A percentile compares a stretch with the other conserved stretches of the same genome.
phyloP scores from a whole-genome alignment of 2,888 invertebrate genomes.

The Troglohyphantes excavatus region DNA sequence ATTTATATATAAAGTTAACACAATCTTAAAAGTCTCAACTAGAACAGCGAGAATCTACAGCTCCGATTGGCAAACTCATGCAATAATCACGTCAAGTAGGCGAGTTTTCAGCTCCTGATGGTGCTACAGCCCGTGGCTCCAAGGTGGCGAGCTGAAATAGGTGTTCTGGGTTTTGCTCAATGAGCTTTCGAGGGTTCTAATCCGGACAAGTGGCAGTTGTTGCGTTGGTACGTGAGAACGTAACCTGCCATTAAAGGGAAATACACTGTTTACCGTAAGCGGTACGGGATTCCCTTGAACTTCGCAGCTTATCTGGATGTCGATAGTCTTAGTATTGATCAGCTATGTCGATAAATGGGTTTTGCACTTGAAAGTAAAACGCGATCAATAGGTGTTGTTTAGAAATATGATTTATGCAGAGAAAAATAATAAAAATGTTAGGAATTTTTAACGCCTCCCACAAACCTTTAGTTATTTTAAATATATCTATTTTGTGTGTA shows the following conservation, averaged over 20 bases:
- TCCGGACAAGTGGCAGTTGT: constrained; percentile 76
- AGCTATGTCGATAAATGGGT: neutral
- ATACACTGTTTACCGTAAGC: constrained; percentile 19
- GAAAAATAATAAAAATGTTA: too few relatives aligned
- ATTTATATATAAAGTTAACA: too few relatives aligned
- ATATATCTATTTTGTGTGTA: too few relatives aligned
- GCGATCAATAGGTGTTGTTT: too few relatives aligned
- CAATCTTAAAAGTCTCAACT: too few relatives aligned
- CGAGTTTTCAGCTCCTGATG: constrained; percentile 6
- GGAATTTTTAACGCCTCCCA: too few relatives aligned
- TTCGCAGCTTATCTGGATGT: neutral
- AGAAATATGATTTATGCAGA: too few relatives aligned
- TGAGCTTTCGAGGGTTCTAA: constrained; percentile 48
- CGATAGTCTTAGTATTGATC: neutral
- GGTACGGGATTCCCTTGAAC: neutral
- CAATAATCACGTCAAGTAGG: constrained; percentile 27
- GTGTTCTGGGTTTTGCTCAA: constrained; percentile 57
- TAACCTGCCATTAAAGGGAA: constrained; percentile 46
- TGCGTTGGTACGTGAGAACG: constrained; percentile 67
- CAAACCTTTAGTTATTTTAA: too few relatives aligned
- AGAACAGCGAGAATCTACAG: too few relatives aligned
- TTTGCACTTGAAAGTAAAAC: neutral
- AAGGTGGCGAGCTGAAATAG: constrained; percentile 43
- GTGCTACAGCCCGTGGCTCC: neutral
- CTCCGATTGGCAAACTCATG: neutral